Conservation (phyloP, 2,113 vertebrate genomes). For the Labrus mixtus region DNA sequence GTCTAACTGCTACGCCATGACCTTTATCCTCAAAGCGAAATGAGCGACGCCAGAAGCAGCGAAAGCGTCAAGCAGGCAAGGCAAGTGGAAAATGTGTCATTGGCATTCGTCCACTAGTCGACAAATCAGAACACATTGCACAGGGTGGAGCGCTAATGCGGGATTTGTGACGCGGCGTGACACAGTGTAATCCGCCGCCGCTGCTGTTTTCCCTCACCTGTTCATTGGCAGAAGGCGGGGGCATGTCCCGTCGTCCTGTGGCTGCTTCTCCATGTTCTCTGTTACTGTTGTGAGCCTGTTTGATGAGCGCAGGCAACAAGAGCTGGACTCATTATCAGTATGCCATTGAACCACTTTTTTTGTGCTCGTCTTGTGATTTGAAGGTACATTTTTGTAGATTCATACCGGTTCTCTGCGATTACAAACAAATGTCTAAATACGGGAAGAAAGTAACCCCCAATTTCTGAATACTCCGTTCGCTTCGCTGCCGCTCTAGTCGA, state of each 20-base stretch:
- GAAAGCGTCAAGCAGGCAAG: constrained; percentile 26
- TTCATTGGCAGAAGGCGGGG: constrained; percentile 21
- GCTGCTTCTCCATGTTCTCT: constrained; percentile 4
- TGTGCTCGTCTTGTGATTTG: no score
- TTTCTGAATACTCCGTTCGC: no score
- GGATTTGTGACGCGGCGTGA: constrained; percentile 60
- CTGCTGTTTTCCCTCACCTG: constrained; percentile 56
- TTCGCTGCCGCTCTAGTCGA: no score
- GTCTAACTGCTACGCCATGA: constrained; percentile 31
- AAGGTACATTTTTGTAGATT: no score
- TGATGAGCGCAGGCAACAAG: neutral
- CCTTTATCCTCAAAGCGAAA: no score
- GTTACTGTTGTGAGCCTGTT: neutral
- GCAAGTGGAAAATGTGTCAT: constrained; percentile 40
- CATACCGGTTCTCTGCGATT: no score
- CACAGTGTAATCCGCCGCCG: constrained; percentile 51
- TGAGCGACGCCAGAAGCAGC: neutral
- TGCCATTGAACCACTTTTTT: no score
- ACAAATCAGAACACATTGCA: constrained; percentile 40
- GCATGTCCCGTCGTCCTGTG: neutral
- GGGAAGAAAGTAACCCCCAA: no score
- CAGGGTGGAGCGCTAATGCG: constrained; percentile 55
- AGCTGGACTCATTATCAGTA: no score
- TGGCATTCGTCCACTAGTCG: constrained; percentile 54
- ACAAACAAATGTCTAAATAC: no score